These are phyloP conservation scores for Tenualosa thibaudeaui DNA, from an alignment of 2,797 vertebrate species.

Conservation along the genomic window DNA sequence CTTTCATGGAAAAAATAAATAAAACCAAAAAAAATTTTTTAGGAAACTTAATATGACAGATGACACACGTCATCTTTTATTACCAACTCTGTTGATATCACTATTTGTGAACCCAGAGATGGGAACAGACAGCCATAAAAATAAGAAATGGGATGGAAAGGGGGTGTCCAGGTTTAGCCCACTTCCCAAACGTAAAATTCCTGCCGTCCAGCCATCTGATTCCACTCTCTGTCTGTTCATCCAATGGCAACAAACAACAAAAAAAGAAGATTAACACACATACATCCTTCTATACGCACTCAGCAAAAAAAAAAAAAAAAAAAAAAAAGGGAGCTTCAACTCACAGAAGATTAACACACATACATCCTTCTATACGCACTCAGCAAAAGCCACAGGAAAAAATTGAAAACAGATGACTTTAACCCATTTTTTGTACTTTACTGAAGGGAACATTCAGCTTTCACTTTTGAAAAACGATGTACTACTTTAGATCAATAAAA, in stretches of 20 bases:
- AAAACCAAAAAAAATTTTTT: not conserved
- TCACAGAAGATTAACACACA: not conserved
- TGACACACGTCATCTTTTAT: slow-evolving; percentile 12
- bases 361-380: not conserved
- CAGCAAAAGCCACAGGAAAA: not conserved
- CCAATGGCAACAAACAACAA: slow-evolving; percentile 13
- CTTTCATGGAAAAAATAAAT: not conserved
- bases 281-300: not conserved
- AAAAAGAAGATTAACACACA: not conserved
- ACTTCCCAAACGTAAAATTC: not conserved
- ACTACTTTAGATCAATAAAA: not conserved
- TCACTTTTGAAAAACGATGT: not conserved
- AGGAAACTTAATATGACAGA: slow-evolving; percentile 5
- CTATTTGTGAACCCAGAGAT: not conserved
- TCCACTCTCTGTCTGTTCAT: not conserved
- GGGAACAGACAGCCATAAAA: not conserved
- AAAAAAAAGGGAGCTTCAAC: not conserved
- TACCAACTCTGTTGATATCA: not conserved
- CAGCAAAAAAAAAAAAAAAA: not conserved
- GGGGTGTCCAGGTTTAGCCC: not conserved
- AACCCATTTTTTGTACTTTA: not conserved
- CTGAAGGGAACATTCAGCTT: not conserved
- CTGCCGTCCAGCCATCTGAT: not conserved
- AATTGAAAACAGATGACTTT: not conserved
- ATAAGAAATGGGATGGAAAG: not conserved